Evolutionary conservation across 2,797 vertebrate species (phyloP).

Genomic region (Falco concolor): DNA sequence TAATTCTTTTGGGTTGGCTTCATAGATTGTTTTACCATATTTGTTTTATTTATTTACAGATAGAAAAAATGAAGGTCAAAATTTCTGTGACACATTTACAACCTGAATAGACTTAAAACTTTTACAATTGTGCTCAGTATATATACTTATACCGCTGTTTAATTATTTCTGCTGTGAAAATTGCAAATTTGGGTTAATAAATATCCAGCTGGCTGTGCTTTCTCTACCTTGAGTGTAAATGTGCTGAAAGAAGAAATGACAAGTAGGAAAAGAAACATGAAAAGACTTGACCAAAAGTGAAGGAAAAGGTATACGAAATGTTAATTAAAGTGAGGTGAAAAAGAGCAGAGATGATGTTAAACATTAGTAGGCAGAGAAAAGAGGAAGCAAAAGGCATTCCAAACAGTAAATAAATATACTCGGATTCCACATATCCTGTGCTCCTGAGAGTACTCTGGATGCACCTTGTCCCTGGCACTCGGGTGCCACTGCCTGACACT

Average conservation of each 20-base stretch:
- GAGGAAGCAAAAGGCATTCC: neutral
- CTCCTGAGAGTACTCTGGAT: neutral
- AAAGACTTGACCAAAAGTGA: neutral
- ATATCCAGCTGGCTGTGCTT: neutral
- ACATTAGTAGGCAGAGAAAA: neutral
- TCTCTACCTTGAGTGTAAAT: neutral
- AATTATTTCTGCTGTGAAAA: neutral
- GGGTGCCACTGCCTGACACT: neutral
- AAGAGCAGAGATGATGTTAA: neutral
- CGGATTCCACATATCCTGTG: neutral
- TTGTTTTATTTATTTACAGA: neutral
- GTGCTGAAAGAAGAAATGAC: neutral
- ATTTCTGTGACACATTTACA: neutral
- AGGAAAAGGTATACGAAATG: neutral
- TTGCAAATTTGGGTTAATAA: neutral
- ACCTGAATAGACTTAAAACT: neutral
- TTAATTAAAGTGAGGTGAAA: neutral
- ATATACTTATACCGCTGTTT: neutral
- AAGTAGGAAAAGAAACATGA: neutral
- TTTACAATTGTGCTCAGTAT: neutral
- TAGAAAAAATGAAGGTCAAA: neutral
- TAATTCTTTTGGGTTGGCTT: neutral
- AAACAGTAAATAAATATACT: neutral
- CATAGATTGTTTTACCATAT: neutral
- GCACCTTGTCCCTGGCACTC: neutral